A percentile compares a stretch with the other conserved stretches of the same genome.
Conservation (phyloP, 2,888 invertebrate species). For the Dinocampus coccinellae region DNA sequence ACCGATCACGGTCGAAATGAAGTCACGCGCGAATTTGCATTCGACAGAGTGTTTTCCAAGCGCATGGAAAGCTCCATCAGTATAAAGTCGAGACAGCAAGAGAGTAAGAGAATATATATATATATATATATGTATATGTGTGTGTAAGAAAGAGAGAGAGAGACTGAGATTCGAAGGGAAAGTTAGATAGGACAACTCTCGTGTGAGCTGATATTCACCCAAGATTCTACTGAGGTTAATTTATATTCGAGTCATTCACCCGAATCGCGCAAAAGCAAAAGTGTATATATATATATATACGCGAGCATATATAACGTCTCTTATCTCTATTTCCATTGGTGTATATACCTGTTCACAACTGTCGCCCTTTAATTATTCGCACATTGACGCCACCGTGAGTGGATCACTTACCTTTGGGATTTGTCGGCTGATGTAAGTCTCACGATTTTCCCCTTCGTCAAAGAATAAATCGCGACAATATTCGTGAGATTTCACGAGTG, state of each 20-base stretch:
- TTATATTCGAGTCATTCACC: constrained; percentile 57
- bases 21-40: constrained; percentile 42
- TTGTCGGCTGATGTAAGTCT: constrained; percentile 9
- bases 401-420: constrained; percentile 24
- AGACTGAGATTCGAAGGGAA: constrained; percentile 22
- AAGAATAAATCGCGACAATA: constrained; percentile 13
- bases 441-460: neutral
- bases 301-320: neutral
- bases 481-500: neutral
- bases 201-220: constrained; percentile 34
- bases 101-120: constrained; percentile 16
- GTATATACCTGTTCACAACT: constrained; percentile 46
- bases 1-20: constrained; percentile 34
- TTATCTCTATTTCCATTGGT: neutral
- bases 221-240: constrained; percentile 49
- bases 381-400: constrained; percentile 31
- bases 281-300: constrained; percentile 12
- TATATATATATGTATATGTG: no score
- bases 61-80: constrained; percentile 27
- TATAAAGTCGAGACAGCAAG: neutral
- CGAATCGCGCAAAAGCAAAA: constrained; percentile 45
- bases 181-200: constrained; percentile 38
- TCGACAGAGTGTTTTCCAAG: constrained; percentile 39
- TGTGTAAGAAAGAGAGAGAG: neutral
- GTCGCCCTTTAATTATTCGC: constrained; percentile 55